Percentiles rank a stretch among this genome's conserved stretches.
Conservation (phyloP, 1,140 invertebrate species). For the Anadara kagoshimensis region DNA sequence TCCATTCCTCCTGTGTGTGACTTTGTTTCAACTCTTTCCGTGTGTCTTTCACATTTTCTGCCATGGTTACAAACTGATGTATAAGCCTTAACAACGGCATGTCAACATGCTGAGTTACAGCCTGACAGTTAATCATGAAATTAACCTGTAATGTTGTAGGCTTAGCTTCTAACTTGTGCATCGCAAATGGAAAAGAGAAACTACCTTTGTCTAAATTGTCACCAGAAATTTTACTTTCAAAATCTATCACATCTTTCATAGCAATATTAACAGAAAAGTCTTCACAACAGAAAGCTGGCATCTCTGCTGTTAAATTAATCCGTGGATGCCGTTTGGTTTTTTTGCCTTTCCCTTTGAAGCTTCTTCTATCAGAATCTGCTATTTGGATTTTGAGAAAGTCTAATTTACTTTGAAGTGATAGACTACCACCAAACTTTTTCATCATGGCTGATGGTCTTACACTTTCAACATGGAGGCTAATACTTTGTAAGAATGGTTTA, state of each 20-base stretch:
- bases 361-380: slow-evolving; percentile 79
- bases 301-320: slow-evolving; percentile 77
- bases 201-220: slow-evolving; percentile 79
- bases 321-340: slow-evolving; percentile 43
- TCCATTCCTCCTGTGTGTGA: slow-evolving; percentile 55
- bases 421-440: slow-evolving; percentile 90
- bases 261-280: slow-evolving; percentile 91
- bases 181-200: slow-evolving; percentile 75
- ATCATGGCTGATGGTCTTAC: slow-evolving; percentile 71
- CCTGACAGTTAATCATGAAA: slow-evolving; percentile 65
- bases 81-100: slow-evolving; percentile 94
- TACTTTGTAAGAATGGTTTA: slow-evolving; percentile 70
- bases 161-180: slow-evolving; percentile 72
- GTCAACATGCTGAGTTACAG: slow-evolving; percentile 82
- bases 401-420: slow-evolving; percentile 89
- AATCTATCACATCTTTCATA: slow-evolving; percentile 88
- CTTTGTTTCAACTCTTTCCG: slow-evolving; percentile 85
- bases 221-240: slow-evolving; percentile 88
- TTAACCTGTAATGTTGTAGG: slow-evolving; percentile 71
- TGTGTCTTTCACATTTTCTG: slow-evolving; percentile 96
- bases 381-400: slow-evolving; percentile 94
- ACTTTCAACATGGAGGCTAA: slow-evolving; percentile 70
- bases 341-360: slow-evolving; percentile 56
- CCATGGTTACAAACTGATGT: slow-evolving; percentile 98
- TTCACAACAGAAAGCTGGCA: slow-evolving; percentile 93